phyloP scores from a whole-genome alignment of 1,140 invertebrate species.

The Theocolax elegans region DNA sequence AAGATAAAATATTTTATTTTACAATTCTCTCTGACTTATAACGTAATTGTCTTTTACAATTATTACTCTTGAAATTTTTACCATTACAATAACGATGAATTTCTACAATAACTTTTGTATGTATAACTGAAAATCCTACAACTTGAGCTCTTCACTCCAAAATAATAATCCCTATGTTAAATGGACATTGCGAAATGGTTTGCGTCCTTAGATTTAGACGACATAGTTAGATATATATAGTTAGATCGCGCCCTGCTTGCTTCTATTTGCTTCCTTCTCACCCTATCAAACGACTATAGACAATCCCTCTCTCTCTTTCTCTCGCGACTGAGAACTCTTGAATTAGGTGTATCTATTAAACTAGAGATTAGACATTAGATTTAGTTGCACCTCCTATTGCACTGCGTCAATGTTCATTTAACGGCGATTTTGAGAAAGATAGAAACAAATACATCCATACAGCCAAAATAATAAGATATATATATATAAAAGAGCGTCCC shows the following conservation, averaged over 20 bases:
- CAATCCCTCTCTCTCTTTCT: too few species aligned
- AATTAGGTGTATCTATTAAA: too few species aligned
- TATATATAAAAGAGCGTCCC: constrained; percentile 55
- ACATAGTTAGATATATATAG: neutral
- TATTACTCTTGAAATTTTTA: neutral
- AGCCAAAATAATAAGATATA: too few species aligned
- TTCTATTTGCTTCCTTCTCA: constrained; percentile 1
- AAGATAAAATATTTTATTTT: too few species aligned
- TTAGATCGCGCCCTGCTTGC: constrained; percentile 6
- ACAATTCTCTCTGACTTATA: neutral
- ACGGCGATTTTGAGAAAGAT: constrained; percentile 41
- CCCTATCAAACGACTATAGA: constrained; percentile 1
- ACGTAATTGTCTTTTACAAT: neutral
- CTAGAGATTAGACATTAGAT: constrained; percentile 33
- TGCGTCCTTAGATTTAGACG: constrained; percentile 12
- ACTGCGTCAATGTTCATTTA: constrained; percentile 67
- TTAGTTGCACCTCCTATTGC: constrained; percentile 58
- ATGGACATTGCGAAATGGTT: constrained; percentile 60
- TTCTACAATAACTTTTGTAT: too few species aligned
- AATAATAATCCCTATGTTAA: constrained; percentile 58
- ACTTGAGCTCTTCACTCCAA: constrained; percentile 1
- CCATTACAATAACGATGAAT: too few species aligned
- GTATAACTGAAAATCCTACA: constrained; percentile 15
- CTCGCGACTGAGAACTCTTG: neutral
- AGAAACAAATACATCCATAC: neutral